Evolutionary conservation across 2,888 invertebrate genomes (phyloP), one percentile per base, ranked within the genome.

Genomic region (Peribatodes rhomboidaria): DNA sequence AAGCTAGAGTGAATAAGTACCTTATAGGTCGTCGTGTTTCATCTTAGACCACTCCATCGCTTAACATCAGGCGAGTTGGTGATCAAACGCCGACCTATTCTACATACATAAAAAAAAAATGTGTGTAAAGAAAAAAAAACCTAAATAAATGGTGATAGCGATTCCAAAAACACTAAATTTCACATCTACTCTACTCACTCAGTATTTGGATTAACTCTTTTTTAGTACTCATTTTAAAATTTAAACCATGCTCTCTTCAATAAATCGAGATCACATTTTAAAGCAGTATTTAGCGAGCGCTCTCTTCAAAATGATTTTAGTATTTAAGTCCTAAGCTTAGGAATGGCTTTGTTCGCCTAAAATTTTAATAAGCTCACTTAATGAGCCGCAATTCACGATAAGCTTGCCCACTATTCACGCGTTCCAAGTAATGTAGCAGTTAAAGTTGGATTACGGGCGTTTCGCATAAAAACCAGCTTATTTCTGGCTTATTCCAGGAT

Each of bases 391-490:
- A 52, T 65, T 65, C 27, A 47, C 18, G 44, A 7, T 46, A 60
- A 61, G 55, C 64, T 64, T 49, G 60, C 41, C 31, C 27, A 61
- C 65, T 47, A 65, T 61, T 65, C 60, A 60, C 52, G 59, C 58
- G 57, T 44, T 33, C 41, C 64, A 42, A 41, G 33, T 41, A 18
- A 50, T 55, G 59, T 42, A 47, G 50, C 55, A 44, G 50, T 49
- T 50, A 55, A 60, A 65, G 57, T 47, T 14, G 41, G 65, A 68
- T 68, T 59, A 64, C 22, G 33, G 56, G n/a, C 53, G 35, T 55
- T 63, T 47, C 59, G 58, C 66, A 67, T 65, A 69, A 70, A 69
- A 65, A 46, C 57, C 66, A 66, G 70, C 56, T 67, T 69, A 68
- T 60, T 65, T 57, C 61, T 67, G 64, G 69, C 58, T 69, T 69